A percentile compares a stretch with the other conserved stretches of the same genome.
These are phyloP conservation scores for Agonopterix alstromeriana DNA, from an alignment of 2,888 invertebrate species.

Conservation along the genomic window DNA sequence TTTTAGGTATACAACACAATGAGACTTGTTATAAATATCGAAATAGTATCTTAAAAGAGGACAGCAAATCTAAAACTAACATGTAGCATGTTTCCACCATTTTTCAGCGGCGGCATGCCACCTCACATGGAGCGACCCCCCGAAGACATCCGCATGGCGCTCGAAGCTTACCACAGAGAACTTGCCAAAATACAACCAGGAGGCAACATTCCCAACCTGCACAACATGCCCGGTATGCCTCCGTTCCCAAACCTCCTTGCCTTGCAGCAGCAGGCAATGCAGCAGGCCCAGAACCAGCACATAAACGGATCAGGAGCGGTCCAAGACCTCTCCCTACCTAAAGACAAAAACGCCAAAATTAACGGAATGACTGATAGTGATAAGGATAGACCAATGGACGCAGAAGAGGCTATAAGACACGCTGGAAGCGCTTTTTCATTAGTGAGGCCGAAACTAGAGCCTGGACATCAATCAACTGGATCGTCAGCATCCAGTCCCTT, in stretches of 20 bases:
- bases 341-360: slow-evolving; percentile 81
- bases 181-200: slow-evolving; percentile 90
- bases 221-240: slow-evolving; percentile 70
- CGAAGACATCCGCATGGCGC: slow-evolving; percentile 93
- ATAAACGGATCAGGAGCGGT: slow-evolving; percentile 81
- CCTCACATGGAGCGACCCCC: slow-evolving; percentile 78
- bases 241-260: slow-evolving; percentile 83
- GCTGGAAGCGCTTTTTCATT: slow-evolving; percentile 91
- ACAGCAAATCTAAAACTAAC: slow-evolving; percentile 78
- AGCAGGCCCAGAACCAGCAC: slow-evolving; percentile 65
- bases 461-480: slow-evolving; percentile 83
- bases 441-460: slow-evolving; percentile 90
- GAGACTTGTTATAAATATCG: background rate
- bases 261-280: slow-evolving; percentile 81
- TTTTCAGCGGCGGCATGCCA: slow-evolving; percentile 85
- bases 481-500: slow-evolving; percentile 90
- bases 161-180: slow-evolving; percentile 95
- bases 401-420: slow-evolving; percentile 84
- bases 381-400: slow-evolving; percentile 78
- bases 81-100: slow-evolving; percentile 88
- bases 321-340: slow-evolving; percentile 91
- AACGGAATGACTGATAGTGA: slow-evolving; percentile 81
- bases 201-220: slow-evolving; percentile 77
- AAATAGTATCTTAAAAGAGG: slow-evolving; percentile 38
- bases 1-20: too few relatives aligned